A percentile compares a stretch with the other conserved stretches of the same genome.
Conservation (phyloP, 2,113 vertebrate species). For the Cebidichthys violaceus region DNA sequence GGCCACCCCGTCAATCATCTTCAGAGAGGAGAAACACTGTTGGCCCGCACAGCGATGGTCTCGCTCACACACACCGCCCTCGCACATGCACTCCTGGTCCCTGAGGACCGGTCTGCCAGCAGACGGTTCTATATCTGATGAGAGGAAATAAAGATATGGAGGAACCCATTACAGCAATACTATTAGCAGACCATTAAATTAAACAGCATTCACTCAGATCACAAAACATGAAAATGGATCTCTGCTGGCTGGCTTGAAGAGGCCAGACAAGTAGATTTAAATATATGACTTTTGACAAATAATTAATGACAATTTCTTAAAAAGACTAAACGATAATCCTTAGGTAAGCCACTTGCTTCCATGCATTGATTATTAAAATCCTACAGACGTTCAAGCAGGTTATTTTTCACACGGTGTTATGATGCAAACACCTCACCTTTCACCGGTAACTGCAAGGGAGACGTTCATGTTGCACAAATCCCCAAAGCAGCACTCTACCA, state of each 20-base stretch:
- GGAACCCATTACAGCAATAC: slow-evolving; percentile 64
- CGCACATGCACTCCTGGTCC: slow-evolving; percentile 91
- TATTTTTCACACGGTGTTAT: background rate
- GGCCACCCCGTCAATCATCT: slow-evolving; percentile 86
- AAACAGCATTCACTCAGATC: slow-evolving; percentile 70
- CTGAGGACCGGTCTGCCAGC: slow-evolving; percentile 80
- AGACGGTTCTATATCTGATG: slow-evolving; percentile 86
- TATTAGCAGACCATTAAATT: slow-evolving; percentile 68
- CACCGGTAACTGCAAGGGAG: slow-evolving; percentile 84
- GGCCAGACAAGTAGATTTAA: background rate
- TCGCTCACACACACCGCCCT: slow-evolving; percentile 88
- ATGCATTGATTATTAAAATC: background rate
- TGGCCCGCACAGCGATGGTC: slow-evolving; percentile 90
- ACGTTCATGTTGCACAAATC: slow-evolving; percentile 95
- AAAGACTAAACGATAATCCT: background rate
- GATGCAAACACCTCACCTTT: slow-evolving; percentile 83
- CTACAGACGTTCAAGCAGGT: background rate
- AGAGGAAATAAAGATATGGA: slow-evolving; percentile 51
- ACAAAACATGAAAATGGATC: slow-evolving; percentile 49
- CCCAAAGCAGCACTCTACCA: slow-evolving; percentile 92
- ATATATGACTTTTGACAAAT: background rate
- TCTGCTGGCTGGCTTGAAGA: slow-evolving; percentile 3
- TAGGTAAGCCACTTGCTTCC: background rate
- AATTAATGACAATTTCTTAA: background rate
- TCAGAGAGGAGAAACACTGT: slow-evolving; percentile 93